Conservation (phyloP, 2,113 vertebrate genomes). For the Lates calcarifer region DNA sequence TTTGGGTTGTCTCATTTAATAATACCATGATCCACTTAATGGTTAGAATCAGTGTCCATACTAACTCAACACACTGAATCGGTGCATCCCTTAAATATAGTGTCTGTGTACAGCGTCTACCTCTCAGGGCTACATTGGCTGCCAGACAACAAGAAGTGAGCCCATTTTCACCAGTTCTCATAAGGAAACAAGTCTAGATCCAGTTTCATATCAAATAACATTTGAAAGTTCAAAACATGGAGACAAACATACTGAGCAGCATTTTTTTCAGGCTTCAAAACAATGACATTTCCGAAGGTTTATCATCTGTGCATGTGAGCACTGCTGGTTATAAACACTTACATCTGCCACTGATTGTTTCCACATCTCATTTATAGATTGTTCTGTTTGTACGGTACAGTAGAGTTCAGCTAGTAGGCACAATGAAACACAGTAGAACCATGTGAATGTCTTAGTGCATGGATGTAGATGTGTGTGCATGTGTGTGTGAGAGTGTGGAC, state of each 20-base stretch:
- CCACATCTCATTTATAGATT: neutral
- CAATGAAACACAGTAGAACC: neutral
- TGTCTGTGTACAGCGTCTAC: neutral
- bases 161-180: neutral
- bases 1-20: constrained; percentile 19
- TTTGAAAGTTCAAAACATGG: neutral
- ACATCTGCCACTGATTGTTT: neutral
- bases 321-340: neutral
- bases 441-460: constrained; percentile 6
- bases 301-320: neutral
- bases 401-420: neutral
- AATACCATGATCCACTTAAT: too few species aligned
- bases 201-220: constrained; percentile 15
- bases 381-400: neutral
- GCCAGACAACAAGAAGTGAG: constrained; percentile 13
- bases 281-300: neutral
- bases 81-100: neutral
- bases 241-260: neutral
- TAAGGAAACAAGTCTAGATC: neutral
- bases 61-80: too few species aligned
- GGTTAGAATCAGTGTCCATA: too few species aligned
- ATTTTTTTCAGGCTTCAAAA: neutral
- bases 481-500: neutral
- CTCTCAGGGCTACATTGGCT: neutral
- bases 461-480: neutral